phyloP scores from a whole-genome alignment of 2,888 invertebrate species.

The Chrysolina americana region DNA sequence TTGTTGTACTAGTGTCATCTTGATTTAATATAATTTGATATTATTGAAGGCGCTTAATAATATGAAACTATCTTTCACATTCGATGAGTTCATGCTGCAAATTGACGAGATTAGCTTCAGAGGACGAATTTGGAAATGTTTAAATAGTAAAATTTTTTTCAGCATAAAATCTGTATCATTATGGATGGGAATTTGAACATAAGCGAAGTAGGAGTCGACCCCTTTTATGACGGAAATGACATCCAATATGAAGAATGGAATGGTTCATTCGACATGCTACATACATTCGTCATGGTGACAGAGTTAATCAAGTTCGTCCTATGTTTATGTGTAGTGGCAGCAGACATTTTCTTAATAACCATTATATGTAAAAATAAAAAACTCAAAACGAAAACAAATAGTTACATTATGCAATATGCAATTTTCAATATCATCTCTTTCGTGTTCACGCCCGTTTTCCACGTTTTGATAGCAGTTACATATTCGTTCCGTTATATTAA shows the following conservation, averaged over 20 bases:
- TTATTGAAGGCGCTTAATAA: too few relatives aligned
- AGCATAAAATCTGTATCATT: neutral
- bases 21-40: too few relatives aligned
- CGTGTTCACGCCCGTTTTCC: constrained; percentile 26
- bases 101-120: too few relatives aligned
- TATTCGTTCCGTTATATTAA: neutral
- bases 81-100: too few relatives aligned
- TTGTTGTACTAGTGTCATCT: too few relatives aligned
- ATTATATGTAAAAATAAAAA: constrained; percentile 7
- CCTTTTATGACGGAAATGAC: neutral
- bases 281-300: neutral
- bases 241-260: neutral
- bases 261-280: neutral
- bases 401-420: constrained; percentile 22
- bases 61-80: too few relatives aligned
- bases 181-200: neutral
- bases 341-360: constrained; percentile 18
- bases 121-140: too few relatives aligned
- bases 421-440: constrained; percentile 18
- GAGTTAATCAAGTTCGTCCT: neutral
- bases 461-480: constrained; percentile 29
- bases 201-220: neutral
- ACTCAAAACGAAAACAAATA: constrained; percentile 24
- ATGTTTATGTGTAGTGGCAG: constrained; percentile 19
- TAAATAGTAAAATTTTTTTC: neutral